Conservation (phyloP, 1,140 invertebrate species). For the Hylaeus volcanicus region DNA sequence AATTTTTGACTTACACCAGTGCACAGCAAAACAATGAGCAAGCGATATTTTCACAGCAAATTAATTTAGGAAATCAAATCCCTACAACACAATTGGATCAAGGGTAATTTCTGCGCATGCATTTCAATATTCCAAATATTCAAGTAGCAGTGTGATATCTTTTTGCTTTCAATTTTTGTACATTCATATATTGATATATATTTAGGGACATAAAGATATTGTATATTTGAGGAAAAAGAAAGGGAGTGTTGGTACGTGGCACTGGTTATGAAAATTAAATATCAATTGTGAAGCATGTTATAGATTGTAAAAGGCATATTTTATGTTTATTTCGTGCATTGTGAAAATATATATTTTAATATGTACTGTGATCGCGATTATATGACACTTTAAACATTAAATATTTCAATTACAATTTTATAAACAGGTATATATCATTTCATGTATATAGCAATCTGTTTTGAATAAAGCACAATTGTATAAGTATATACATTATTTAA, state of each 20-base stretch:
- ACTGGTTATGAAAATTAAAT: conserved; percentile 34
- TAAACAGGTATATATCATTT: conserved; percentile 20
- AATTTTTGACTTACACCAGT: conserved; percentile 71
- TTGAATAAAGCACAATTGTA: neutral
- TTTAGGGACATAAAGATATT: conserved; percentile 5
- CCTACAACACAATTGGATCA: conserved; percentile 70
- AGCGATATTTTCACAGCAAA: conserved; percentile 69
- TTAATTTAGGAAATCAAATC: conserved; percentile 72
- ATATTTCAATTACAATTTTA: conserved; percentile 22
- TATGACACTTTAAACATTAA: conserved; percentile 12
- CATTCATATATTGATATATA: neutral
- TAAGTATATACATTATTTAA: neutral
- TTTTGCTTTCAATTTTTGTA: conserved; percentile 16
- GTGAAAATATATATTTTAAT: conserved; percentile 5
- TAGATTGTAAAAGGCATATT: conserved; percentile 4
- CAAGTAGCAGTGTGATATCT: conserved; percentile 39
- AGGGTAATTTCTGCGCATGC: conserved; percentile 73
- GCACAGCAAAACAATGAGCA: conserved; percentile 70
- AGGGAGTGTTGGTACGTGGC: conserved; percentile 41
- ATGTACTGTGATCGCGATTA: neutral
- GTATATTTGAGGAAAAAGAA: conserved; percentile 32
- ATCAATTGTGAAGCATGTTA: conserved; percentile 21
- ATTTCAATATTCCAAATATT: conserved; percentile 46
- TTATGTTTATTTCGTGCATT: neutral
- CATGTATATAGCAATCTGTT: conserved; percentile 30